A percentile compares a stretch with the other conserved stretches of the same genome.
These are phyloP conservation scores for Protula sp. DNA, from an alignment of 2,888 invertebrate species.

Conservation along the genomic window DNA sequence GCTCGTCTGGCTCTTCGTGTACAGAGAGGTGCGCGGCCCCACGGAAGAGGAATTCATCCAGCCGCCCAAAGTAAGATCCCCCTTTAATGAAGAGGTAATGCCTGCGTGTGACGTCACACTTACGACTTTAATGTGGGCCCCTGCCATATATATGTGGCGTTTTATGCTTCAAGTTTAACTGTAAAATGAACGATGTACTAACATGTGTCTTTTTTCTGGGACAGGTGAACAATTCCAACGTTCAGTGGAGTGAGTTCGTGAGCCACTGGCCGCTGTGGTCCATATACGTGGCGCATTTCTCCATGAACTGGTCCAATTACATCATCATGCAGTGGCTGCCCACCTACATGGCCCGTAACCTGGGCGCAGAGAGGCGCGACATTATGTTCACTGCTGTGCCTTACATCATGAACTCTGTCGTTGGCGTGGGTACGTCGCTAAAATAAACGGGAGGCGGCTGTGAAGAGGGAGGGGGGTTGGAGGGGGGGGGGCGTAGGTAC, in stretches of 20 bases:
- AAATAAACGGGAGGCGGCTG: too few species aligned
- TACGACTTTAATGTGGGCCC: not conserved
- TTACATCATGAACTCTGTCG: slow-evolving; percentile 68
- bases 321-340: slow-evolving; percentile 77
- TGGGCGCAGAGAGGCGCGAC: slow-evolving; percentile 65
- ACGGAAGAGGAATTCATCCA: slow-evolving; percentile 50
- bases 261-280: slow-evolving; percentile 69
- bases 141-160: too few species aligned
- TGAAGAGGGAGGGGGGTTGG: too few species aligned
- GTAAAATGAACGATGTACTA: too few species aligned
- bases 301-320: slow-evolving; percentile 76
- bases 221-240: slow-evolving; percentile 60
- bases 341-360: slow-evolving; percentile 64
- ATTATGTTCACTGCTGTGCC: slow-evolving; percentile 71
- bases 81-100: slow-evolving; percentile 11
- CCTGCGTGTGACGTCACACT: not conserved
- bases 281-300: slow-evolving; percentile 70
- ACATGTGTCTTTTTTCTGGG: too few species aligned
- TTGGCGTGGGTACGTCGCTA: slow-evolving; percentile 65
- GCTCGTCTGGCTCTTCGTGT: slow-evolving; percentile 62
- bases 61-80: slow-evolving; percentile 47
- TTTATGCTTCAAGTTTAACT: too few species aligned
- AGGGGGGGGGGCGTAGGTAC: slow-evolving; percentile 68
- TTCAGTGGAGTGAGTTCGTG: slow-evolving; percentile 65
- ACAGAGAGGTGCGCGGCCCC: slow-evolving; percentile 58